phyloP scores from a whole-genome alignment of 2,888 invertebrate genomes.

The Esperia sulphurella region DNA sequence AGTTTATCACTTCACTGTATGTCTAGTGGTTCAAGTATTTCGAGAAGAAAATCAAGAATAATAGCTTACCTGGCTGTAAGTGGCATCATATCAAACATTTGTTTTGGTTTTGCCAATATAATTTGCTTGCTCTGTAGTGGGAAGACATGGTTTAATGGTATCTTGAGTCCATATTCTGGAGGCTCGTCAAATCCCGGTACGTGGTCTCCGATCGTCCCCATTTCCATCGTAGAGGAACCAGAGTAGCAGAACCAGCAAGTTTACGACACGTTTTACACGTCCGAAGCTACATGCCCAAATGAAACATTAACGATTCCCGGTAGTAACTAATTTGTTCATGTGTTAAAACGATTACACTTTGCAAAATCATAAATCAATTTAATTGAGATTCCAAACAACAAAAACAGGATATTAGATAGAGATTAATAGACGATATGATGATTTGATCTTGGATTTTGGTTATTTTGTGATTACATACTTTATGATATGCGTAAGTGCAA shows the following conservation, averaged over 20 bases:
- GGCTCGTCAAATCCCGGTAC: conserved; percentile 44
- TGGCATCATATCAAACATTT: conserved; percentile 85
- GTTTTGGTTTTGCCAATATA: conserved; percentile 81
- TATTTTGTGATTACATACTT: too few species aligned
- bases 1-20: not conserved
- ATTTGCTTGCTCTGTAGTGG: conserved; percentile 86
- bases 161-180: conserved; percentile 85
- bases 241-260: not conserved
- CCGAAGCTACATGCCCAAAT: not conserved
- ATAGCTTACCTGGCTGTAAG: conserved; percentile 83
- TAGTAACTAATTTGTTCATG: too few species aligned
- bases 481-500: too few species aligned
- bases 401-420: too few species aligned
- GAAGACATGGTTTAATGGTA: conserved; percentile 86
- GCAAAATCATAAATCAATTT: too few species aligned
- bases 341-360: too few species aligned
- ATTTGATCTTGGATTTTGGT: too few species aligned
- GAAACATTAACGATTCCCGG: not conserved
- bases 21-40: not conserved
- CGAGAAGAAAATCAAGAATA: not conserved
- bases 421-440: too few species aligned
- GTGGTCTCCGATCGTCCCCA: conserved; percentile 21
- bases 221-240: not conserved
- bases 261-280: not conserved
- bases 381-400: too few species aligned